Conservation (phyloP, 2,797 vertebrate species). For the Enteromius fasciolatus region DNA sequence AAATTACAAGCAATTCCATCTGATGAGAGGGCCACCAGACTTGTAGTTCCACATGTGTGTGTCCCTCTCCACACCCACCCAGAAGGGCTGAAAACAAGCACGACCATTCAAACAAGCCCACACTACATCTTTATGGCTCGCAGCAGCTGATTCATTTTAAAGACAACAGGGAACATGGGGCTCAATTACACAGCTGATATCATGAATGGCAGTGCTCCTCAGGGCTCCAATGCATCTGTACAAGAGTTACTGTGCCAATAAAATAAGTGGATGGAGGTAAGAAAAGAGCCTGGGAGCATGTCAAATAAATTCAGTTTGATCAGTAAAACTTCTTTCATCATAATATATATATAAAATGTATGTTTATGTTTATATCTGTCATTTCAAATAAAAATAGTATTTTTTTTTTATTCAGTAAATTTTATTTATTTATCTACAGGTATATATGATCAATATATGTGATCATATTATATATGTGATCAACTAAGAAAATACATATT, state of each 20-base stretch:
- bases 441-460: too few species aligned
- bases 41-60: slow-evolving; percentile 65
- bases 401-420: neutral
- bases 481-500: too few species aligned
- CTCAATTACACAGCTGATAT: slow-evolving; percentile 71
- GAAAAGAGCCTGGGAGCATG: neutral
- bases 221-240: slow-evolving; percentile 10
- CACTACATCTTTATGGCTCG: slow-evolving; percentile 69
- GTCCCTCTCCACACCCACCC: slow-evolving; percentile 65
- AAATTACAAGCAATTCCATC: slow-evolving; percentile 73
- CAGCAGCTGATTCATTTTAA: slow-evolving; percentile 70
- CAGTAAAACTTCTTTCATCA: neutral
- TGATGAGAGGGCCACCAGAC: slow-evolving; percentile 69
- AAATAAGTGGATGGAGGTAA: neutral
- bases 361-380: neutral
- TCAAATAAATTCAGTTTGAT: neutral
- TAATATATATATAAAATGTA: too few species aligned
- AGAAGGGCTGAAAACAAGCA: slow-evolving; percentile 68
- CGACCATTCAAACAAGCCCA: slow-evolving; percentile 67
- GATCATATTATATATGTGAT: too few species aligned
- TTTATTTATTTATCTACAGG: too few species aligned
- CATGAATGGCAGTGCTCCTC: slow-evolving; percentile 57
- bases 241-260: neutral
- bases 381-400: neutral
- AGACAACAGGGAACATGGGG: slow-evolving; percentile 65